Evolutionary conservation across 2,797 vertebrate genomes (phyloP).

Genomic region (Pangasius krempfi): DNA sequence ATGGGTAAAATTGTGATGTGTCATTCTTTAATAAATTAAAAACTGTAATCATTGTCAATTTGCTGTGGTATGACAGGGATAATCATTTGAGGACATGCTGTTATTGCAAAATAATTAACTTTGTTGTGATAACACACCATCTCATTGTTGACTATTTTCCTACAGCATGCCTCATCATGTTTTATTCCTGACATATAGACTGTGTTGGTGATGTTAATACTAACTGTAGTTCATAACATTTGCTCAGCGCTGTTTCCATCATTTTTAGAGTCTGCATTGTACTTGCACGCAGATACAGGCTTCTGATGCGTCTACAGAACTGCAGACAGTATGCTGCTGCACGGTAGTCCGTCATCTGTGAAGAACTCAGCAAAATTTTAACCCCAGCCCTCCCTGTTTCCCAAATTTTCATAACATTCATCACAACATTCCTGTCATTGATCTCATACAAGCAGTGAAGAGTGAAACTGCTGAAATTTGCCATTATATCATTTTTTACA

Average conservation of each 20-base stretch:
- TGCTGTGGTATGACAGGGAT: not conserved
- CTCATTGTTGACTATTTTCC: not conserved
- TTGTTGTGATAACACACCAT: not conserved
- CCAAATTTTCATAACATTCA: constrained; percentile 27
- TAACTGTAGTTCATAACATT: constrained; percentile 21
- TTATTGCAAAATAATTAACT: not conserved
- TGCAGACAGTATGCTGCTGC: constrained; percentile 39
- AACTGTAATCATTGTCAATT: not conserved
- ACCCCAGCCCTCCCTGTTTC: not conserved
- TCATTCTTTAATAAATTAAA: not conserved
- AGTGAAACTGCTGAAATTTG: not conserved
- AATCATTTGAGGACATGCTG: not conserved
- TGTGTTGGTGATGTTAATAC: constrained; percentile 19
- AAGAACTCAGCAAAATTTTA: not conserved
- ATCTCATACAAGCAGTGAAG: constrained; percentile 44
- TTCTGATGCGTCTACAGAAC: constrained; percentile 9
- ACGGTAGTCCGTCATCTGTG: constrained; percentile 17
- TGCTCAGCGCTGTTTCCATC: constrained; percentile 24
- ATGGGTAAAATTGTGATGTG: not conserved
- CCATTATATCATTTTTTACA: not conserved
- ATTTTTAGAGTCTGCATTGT: constrained; percentile 31
- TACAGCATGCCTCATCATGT: not conserved
- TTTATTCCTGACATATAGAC: not conserved
- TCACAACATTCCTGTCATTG: constrained; percentile 11
- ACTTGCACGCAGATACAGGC: constrained; percentile 16